Percentiles rank a stretch among this genome's conserved stretches.
These are phyloP conservation scores for Drosophila nigricruria DNA, from an alignment of 2,888 invertebrate genomes.

Conservation along the genomic window DNA sequence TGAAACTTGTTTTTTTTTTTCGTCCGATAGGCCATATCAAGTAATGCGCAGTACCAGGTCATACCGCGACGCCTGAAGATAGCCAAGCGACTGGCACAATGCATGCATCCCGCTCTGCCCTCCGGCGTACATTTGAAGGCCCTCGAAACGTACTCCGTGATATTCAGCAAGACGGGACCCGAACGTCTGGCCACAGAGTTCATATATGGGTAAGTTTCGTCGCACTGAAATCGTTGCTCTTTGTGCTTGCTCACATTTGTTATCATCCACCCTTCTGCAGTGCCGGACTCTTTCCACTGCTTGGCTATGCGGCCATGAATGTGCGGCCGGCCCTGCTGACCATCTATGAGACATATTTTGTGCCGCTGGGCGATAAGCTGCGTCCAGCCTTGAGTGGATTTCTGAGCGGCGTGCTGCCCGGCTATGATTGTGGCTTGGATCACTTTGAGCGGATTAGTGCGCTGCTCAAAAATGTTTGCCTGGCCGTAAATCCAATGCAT, in stretches of 20 bases:
- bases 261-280: slow-evolving; percentile 68
- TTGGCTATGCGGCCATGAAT: slow-evolving; percentile 95
- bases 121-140: slow-evolving; percentile 96
- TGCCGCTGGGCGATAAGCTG: slow-evolving; percentile 89
- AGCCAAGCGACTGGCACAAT: slow-evolving; percentile 95
- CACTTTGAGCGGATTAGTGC: slow-evolving; percentile 90
- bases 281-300: slow-evolving; percentile 93
- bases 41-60: slow-evolving; percentile 92
- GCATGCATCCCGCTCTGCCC: slow-evolving; percentile 96
- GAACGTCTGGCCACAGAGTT: slow-evolving; percentile 92
- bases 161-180: slow-evolving; percentile 95
- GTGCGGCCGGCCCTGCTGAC: slow-evolving; percentile 92
- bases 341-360: slow-evolving; percentile 95
- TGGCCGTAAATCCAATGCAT: slow-evolving; percentile 90
- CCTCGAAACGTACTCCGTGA: slow-evolving; percentile 95
- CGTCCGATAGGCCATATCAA: slow-evolving; percentile 89
- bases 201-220: slow-evolving; percentile 89
- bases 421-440: slow-evolving; percentile 94
- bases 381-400: slow-evolving; percentile 94
- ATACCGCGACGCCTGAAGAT: slow-evolving; percentile 95
- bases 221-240: background rate
- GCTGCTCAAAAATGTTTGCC: slow-evolving; percentile 87
- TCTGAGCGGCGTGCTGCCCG: slow-evolving; percentile 94
- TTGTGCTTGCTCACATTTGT: background rate
- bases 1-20: slow-evolving; percentile 7